Conservation (phyloP, 1,140 invertebrate genomes). For the Pseudomyrmex dendroicus region DNA sequence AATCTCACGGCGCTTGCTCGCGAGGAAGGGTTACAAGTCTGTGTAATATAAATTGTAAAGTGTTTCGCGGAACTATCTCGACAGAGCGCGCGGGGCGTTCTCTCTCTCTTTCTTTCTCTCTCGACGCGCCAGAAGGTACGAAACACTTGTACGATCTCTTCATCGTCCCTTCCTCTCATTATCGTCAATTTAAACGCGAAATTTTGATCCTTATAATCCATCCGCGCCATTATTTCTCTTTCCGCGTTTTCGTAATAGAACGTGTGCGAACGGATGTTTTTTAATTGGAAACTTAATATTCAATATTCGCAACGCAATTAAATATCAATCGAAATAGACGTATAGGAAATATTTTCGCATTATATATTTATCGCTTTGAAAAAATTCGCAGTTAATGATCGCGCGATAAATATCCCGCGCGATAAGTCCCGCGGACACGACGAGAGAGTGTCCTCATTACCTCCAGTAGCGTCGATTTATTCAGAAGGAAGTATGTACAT, state of each 20-base stretch:
- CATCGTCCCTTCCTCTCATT: constrained; percentile 8
- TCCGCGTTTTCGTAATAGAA: background rate
- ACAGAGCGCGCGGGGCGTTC: background rate
- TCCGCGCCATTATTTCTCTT: background rate
- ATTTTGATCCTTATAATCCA: constrained; percentile 1
- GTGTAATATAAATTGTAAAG: constrained; percentile 73
- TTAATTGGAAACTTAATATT: too few relatives aligned
- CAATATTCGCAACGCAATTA: too few relatives aligned
- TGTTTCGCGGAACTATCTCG: constrained; percentile 50
- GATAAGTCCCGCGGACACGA: background rate
- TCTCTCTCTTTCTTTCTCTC: too few relatives aligned
- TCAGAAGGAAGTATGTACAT: constrained; percentile 48
- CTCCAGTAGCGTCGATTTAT: constrained; percentile 37
- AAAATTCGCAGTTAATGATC: background rate
- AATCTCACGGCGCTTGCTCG: constrained; percentile 28
- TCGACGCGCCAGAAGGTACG: constrained; percentile 11
- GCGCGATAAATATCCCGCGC: background rate
- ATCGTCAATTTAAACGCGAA: constrained; percentile 28
- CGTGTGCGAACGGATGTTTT: background rate
- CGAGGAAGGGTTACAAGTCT: constrained; percentile 61
- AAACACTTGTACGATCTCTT: constrained; percentile 10
- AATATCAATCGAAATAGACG: too few relatives aligned
- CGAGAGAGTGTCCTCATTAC: constrained; percentile 17
- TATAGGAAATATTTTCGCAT: too few relatives aligned
- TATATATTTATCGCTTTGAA: too few relatives aligned